Evolutionary conservation across 2,113 vertebrate genomes (phyloP).

Genomic region (Eretmochelys imbricata): DNA sequence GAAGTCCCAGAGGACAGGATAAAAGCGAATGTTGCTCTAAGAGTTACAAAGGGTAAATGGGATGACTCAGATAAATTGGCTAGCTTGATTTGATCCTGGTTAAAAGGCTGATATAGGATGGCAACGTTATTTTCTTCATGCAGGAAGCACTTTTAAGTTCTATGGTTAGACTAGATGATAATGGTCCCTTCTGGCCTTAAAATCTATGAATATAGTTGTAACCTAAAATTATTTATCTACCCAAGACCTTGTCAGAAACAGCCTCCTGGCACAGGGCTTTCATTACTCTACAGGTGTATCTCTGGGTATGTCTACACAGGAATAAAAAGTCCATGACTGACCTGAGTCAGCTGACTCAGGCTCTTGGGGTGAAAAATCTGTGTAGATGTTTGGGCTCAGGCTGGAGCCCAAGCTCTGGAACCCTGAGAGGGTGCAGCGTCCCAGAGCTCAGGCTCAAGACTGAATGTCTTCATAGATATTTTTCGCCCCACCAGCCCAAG

Average conservation of each 20-base stretch:
- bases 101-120: background rate
- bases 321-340: background rate
- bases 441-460: background rate
- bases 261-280: background rate
- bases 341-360: background rate
- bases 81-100: background rate
- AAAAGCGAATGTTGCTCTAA: background rate
- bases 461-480: background rate
- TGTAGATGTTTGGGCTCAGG: background rate
- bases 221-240: background rate
- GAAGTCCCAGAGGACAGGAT: background rate
- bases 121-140: background rate
- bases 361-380: no score
- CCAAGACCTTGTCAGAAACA: background rate
- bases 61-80: background rate
- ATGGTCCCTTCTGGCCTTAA: background rate
- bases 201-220: background rate
- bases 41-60: background rate
- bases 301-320: background rate
- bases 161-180: background rate
- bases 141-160: background rate
- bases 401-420: background rate
- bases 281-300: background rate
- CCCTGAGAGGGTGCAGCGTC: background rate
- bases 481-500: background rate